Evolutionary conservation across 2,113 vertebrate species (phyloP).

Genomic region (Acanthisitta chloris): DNA sequence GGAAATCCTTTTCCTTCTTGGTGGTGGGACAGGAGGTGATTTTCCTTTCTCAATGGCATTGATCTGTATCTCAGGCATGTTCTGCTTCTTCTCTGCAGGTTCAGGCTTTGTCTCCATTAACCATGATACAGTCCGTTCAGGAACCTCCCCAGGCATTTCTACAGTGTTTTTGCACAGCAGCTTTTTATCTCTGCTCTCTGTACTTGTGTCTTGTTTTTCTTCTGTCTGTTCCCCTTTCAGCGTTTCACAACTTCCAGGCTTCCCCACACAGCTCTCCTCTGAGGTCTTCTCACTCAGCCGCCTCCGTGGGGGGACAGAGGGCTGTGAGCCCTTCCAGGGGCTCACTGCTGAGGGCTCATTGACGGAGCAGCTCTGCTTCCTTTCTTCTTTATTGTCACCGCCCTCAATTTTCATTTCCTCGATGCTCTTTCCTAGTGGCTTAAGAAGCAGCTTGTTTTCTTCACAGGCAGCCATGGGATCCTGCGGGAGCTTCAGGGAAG

Average conservation of each 20-base stretch:
- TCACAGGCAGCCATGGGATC: conserved; percentile 36
- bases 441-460: neutral
- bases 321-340: conserved; percentile 46
- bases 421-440: neutral
- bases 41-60: conserved; percentile 1
- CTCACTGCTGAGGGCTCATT: neutral
- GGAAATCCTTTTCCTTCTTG: conserved; percentile 72
- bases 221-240: neutral
- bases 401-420: conserved; percentile 44
- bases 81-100: neutral
- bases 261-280: neutral
- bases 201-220: neutral
- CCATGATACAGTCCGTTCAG: neutral
- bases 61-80: neutral
- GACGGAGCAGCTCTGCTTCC: conserved; percentile 27
- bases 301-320: conserved; percentile 48
- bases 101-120: conserved; percentile 26
- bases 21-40: conserved; percentile 78
- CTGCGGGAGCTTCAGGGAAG: neutral
- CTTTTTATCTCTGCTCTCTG: neutral
- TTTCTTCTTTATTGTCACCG: neutral
- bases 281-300: neutral
- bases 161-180: neutral
- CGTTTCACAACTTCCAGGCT: neutral
- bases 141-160: conserved; percentile 1